Conservation (phyloP, 2,113 vertebrate species). For the Lipophrys pholis region DNA sequence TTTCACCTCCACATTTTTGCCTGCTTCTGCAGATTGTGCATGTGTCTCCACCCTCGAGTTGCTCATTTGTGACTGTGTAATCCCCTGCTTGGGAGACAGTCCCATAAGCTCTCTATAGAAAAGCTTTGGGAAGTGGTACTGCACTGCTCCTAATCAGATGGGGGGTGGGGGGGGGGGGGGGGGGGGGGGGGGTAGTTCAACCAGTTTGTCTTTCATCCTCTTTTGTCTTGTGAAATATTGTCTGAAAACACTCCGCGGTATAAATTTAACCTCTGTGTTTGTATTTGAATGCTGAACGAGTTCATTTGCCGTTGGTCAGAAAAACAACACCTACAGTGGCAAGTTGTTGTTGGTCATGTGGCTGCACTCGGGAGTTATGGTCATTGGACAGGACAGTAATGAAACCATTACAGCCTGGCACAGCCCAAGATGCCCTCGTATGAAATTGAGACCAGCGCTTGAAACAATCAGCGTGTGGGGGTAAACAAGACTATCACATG, state of each 20-base stretch:
- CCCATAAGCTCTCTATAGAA: background rate
- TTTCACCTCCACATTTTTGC: background rate
- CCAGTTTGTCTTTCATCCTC: background rate
- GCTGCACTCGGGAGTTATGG: background rate
- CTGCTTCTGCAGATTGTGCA: background rate
- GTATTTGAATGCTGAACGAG: background rate
- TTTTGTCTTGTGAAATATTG: background rate
- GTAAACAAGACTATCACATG: background rate
- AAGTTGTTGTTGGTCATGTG: background rate
- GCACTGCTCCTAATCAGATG: background rate
- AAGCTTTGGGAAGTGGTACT: background rate
- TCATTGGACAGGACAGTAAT: conserved; percentile 1
- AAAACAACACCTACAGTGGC: background rate
- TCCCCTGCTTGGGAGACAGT: conserved; percentile 1
- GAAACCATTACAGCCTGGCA: conserved; percentile 5
- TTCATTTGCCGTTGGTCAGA: conserved; percentile 7
- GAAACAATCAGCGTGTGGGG: background rate
- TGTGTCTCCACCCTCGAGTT: background rate
- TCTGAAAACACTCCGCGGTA: conserved; percentile 7
- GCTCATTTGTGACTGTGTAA: conserved; percentile 22
- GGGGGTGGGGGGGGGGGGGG: background rate
- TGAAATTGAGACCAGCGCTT: background rate
- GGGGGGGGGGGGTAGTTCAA: background rate
- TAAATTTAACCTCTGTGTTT: background rate
- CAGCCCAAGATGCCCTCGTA: background rate